Evolutionary conservation across 2,888 invertebrate genomes (phyloP), one percentile per base, ranked within the genome.

Genomic region (Anagyrus pseudococci): DNA sequence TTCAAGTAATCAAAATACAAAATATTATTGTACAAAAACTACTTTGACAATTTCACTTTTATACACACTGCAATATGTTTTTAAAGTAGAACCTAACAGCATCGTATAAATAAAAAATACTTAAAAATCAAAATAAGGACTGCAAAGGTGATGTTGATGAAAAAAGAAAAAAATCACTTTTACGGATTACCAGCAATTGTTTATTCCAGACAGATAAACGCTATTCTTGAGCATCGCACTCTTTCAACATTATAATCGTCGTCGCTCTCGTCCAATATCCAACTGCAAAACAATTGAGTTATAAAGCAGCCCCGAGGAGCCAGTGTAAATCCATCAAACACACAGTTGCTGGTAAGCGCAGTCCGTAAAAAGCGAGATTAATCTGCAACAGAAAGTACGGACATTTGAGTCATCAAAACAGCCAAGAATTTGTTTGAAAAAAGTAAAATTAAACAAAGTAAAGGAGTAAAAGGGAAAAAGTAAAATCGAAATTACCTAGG

Each of bases 201-300:
- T 77, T 78, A 78, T 78, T 78, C 60, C 47, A 66, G 23, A 7
- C n/a, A n/a, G n/a, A n/a, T n/a, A n/a, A n/a, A n/a, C n/a, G n/a
- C n/a, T n/a, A n/a, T n/a, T n/a, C n/a, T n/a, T n/a, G n/a, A n/a
- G n/a, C n/a, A n/a, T n/a, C n/a, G n/a, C n/a, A n/a, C n/a, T n/a
- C n/a, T n/a, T n/a, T n/a, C n/a, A n/a, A n/a, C n/a, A n/a, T n/a
- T n/a, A n/a, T n/a, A n/a, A n/a, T n/a, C n/a, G n/a, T n/a, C n/a
- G n/a, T n/a, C n/a, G n/a, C n/a, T n/a, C n/a, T n/a, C n/a, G n/a
- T n/a, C n/a, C n/a, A n/a, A n/a, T n/a, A n/a, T n/a, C n/a, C n/a
- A n/a, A n/a, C n/a, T n/a, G n/a, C n/a, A n/a, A n/a, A n/a, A n/a
- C n/a, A n/a, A n/a, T n/a, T n/a, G n/a, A n/a, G n/a, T n/a, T n/a